Percentiles rank a stretch among this genome's conserved stretches.
Evolutionary conservation across 2,113 vertebrate genomes (phyloP).

Genomic region (Hucho hucho): DNA sequence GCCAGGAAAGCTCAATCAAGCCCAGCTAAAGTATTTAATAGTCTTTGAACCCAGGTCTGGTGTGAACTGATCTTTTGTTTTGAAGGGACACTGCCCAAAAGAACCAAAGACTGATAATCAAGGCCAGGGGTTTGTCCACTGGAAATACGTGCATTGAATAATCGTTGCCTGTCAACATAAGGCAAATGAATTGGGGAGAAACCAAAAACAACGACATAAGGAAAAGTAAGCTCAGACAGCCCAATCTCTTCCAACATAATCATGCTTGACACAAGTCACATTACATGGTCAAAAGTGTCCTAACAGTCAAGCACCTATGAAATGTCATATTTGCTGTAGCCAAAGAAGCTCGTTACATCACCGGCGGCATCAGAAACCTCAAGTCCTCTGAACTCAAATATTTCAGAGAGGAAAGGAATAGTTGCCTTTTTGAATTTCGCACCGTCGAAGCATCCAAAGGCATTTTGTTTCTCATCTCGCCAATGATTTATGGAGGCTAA

Average conservation of each 20-base stretch:
- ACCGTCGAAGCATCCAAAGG: slow-evolving; percentile 56
- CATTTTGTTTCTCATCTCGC: slow-evolving; percentile 17
- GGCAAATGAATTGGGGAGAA: not conserved
- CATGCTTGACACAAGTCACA: slow-evolving; percentile 11
- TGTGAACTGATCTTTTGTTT: not conserved
- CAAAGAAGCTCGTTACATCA: not conserved
- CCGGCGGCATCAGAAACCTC: too few species aligned
- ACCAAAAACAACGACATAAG: not conserved
- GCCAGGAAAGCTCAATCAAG: too few species aligned
- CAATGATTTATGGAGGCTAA: slow-evolving; percentile 8
- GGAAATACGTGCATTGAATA: slow-evolving; percentile 3
- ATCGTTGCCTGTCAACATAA: not conserved
- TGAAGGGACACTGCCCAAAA: not conserved
- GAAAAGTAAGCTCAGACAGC: slow-evolving; percentile 3
- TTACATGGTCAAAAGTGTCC: not conserved
- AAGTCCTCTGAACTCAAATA: too few species aligned
- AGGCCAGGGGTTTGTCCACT: not conserved
- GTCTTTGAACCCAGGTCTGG: too few species aligned
- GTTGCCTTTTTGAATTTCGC: slow-evolving; percentile 31
- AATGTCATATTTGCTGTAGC: not conserved
- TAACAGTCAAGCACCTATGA: not conserved
- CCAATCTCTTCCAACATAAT: not conserved
- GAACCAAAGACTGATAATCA: not conserved
- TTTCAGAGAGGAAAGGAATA: too few species aligned
- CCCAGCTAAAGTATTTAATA: too few species aligned